phyloP scores from a whole-genome alignment of 2,113 vertebrate genomes.

The Pyrgilauda ruficollis region DNA sequence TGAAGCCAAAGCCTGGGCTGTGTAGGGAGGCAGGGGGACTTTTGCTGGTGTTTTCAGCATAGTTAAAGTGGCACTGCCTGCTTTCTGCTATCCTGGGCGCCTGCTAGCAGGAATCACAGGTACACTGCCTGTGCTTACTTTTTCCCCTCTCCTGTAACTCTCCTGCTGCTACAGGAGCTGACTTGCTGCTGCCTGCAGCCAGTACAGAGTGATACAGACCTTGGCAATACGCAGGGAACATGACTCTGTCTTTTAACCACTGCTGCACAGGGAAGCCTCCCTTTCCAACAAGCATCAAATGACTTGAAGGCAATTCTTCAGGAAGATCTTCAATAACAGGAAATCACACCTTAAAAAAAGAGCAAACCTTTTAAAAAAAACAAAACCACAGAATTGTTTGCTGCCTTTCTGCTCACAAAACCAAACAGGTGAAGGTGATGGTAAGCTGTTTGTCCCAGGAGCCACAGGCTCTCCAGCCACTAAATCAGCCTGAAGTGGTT shows the following conservation, averaged over 20 bases:
- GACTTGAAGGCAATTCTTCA: neutral
- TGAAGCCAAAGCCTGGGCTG: neutral
- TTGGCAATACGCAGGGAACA: neutral
- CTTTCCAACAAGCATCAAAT: neutral
- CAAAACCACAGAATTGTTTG: neutral
- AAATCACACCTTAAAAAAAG: neutral
- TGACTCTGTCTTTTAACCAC: neutral
- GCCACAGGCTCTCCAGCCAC: neutral
- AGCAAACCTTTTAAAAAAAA: neutral
- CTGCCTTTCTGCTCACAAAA: neutral
- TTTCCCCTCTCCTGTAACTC: neutral
- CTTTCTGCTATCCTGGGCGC: neutral
- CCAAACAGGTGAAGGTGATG: neutral
- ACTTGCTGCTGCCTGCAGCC: neutral
- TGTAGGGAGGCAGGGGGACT: neutral
- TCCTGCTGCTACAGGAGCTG: neutral
- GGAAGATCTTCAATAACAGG: neutral
- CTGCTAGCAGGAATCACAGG: neutral
- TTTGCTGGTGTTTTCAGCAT: neutral
- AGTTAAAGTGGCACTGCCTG: neutral
- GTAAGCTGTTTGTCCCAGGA: neutral
- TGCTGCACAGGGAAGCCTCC: neutral
- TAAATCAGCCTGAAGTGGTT: neutral
- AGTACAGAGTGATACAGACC: neutral
- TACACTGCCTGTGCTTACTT: rapidly evolving